A percentile compares a stretch with the other conserved stretches of the same genome.
phyloP scores from a whole-genome alignment of 1,140 invertebrate genomes.

The Maniola jurtina region DNA sequence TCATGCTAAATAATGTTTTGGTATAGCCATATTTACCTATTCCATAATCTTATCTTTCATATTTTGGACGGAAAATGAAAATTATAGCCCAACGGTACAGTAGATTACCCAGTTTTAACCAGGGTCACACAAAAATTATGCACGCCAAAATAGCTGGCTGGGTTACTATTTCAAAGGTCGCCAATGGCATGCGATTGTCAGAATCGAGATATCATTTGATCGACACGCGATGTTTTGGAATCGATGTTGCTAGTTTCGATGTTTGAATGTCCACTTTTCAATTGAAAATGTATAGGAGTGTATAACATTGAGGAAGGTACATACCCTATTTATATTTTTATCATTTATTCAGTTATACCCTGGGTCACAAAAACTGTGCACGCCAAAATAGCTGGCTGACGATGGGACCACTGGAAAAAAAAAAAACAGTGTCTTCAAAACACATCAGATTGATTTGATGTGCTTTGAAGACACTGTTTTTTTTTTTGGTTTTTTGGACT shows the following conservation, averaged over 20 bases:
- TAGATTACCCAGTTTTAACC: conserved; percentile 17
- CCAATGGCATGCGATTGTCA: conserved; percentile 20
- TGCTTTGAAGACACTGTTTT: too few species aligned
- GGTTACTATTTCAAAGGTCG: conserved; percentile 17
- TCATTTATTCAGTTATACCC: conserved; percentile 18
- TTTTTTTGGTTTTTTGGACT: too few species aligned
- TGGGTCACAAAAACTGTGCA: conserved; percentile 25
- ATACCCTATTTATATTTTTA: not conserved
- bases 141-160: conserved; percentile 13
- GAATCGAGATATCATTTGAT: conserved; percentile 21
- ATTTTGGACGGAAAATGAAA: conserved; percentile 28
- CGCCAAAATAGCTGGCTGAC: conserved; percentile 10
- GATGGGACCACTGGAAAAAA: too few species aligned
- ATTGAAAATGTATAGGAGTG: too few species aligned
- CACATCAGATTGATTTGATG: too few species aligned
- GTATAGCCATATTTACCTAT: not conserved
- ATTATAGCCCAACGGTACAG: not conserved
- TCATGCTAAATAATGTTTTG: not conserved
- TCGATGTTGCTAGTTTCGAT: conserved; percentile 2
- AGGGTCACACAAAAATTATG: conserved; percentile 27
- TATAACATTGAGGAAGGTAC: too few species aligned
- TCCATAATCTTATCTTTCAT: conserved; percentile 23
- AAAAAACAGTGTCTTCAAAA: too few species aligned
- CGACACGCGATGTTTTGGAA: conserved; percentile 25
- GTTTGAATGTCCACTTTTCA: not conserved